Percentiles rank a stretch among this genome's conserved stretches.
phyloP scores from a whole-genome alignment of 2,797 vertebrate species.

The Acrossocheilus fasciatus region DNA sequence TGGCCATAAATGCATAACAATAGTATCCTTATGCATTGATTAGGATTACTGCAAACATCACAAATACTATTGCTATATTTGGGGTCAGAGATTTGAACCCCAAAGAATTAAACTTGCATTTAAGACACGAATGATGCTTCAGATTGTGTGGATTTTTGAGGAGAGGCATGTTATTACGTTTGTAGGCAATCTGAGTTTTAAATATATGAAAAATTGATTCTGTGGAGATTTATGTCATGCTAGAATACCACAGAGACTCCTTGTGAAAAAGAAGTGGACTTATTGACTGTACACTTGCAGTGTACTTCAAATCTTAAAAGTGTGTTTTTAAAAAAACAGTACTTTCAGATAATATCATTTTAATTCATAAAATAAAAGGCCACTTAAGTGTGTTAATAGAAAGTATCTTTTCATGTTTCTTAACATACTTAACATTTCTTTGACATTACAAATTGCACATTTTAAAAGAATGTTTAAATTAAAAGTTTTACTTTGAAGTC shows the following conservation, averaged over 20 bases:
- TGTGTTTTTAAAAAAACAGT: neutral
- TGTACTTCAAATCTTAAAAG: neutral
- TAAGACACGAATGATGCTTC: neutral
- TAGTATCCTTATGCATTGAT: neutral
- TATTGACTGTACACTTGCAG: neutral
- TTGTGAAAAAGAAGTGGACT: neutral
- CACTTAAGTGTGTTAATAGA: neutral
- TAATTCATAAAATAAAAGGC: neutral
- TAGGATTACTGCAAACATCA: neutral
- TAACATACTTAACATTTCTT: neutral
- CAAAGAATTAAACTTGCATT: neutral
- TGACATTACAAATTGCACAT: neutral
- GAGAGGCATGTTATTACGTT: neutral
- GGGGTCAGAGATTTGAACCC: neutral
- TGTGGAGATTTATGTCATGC: neutral
- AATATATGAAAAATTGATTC: neutral
- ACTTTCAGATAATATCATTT: neutral
- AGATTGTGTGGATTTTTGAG: neutral
- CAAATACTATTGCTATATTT: neutral
- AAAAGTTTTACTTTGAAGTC: neutral
- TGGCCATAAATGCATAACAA: constrained; percentile 11
- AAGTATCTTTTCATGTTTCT: neutral
- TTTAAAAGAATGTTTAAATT: neutral
- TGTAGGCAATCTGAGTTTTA: neutral
- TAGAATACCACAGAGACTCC: neutral